Evolutionary conservation across 2,113 vertebrate species (phyloP).

Genomic region (Channa maculata): DNA sequence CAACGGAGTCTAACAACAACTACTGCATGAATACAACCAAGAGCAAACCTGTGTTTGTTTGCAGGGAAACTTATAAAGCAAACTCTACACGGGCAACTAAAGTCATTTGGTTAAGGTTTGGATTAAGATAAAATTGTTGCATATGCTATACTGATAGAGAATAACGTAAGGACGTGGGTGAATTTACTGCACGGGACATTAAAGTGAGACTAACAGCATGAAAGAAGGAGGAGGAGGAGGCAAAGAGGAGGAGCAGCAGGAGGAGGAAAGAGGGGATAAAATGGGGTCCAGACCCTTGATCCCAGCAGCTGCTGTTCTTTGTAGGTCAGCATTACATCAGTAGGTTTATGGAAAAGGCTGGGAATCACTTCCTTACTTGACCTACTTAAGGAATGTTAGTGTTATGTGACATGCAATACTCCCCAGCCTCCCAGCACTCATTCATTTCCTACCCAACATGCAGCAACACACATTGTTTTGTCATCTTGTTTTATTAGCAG

Average conservation of each 20-base stretch:
- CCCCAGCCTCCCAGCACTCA: slow-evolving; percentile 65
- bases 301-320: slow-evolving; percentile 78
- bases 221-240: not conserved
- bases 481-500: slow-evolving; percentile 69
- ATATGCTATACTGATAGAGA: not conserved
- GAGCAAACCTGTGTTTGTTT: slow-evolving; percentile 6
- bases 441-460: slow-evolving; percentile 59
- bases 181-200: not conserved
- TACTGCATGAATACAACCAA: not conserved
- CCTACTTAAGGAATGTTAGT: slow-evolving; percentile 80
- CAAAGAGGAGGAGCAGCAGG: not conserved
- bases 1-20: no score
- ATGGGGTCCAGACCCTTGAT: slow-evolving; percentile 63
- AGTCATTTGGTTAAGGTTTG: slow-evolving; percentile 5
- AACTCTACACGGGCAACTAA: not conserved
- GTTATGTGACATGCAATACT: slow-evolving; percentile 73
- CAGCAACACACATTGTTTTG: slow-evolving; percentile 61
- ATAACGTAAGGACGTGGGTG: slow-evolving; percentile 3
- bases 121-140: slow-evolving; percentile 5
- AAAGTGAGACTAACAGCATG: slow-evolving; percentile 19
- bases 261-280: slow-evolving; percentile 22
- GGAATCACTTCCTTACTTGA: slow-evolving; percentile 74
- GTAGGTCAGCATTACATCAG: slow-evolving; percentile 80
- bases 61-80: not conserved
- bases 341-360: slow-evolving; percentile 75